Evolutionary conservation across 1,140 invertebrate genomes (phyloP), one percentile per base, ranked within the genome.

Genomic region (Ostrea denselamellosa): DNA sequence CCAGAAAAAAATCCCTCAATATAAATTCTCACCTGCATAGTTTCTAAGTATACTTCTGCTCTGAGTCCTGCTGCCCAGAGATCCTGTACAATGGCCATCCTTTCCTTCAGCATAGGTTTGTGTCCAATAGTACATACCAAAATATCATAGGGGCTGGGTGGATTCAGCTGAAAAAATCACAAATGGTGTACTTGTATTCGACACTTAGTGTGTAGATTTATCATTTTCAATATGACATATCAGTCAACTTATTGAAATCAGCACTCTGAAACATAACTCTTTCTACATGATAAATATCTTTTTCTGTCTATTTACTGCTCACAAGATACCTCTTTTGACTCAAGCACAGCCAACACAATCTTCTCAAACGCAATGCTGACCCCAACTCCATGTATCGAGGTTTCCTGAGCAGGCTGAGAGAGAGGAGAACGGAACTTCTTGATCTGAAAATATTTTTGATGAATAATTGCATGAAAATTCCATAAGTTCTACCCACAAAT

Each of bases 291-390:
- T 44, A 1, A 44, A 1, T 44, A 44, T 44, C 5, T 44, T n/a
- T n/a, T n/a, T n/a, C n/a, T n/a, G n/a, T n/a, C n/a, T n/a, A n/a
- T n/a, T n/a, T n/a, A n/a, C n/a, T n/a, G n/a, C 5, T 44, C 34
- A 44, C 34, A 44, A 71, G n/a, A 34, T 90, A 92, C 93, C 93
- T 95, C 95, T 87, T 94, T 94, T 87, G 94, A 92, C 84, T 94
- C 94, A 9, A 91, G 83, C 51, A 96, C 93, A 19, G 95, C 95
- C 77, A 95, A 95, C 0, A 97, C 95, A 53, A 98, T 93, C 93
- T 96, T 97, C 85, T 96, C 96, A 85, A 98, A 93, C 0, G 96
- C 97, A 71, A 98, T 96, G 58, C 97, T 97, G 17, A 97, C 96
- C 17, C 97, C 97, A 7, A 96, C 97, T 0, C 96, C 97, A 84